A percentile compares a stretch with the other conserved stretches of the same genome.
Evolutionary conservation across 2,113 vertebrate species (phyloP).

Genomic region (Megaceryle maxima): DNA sequence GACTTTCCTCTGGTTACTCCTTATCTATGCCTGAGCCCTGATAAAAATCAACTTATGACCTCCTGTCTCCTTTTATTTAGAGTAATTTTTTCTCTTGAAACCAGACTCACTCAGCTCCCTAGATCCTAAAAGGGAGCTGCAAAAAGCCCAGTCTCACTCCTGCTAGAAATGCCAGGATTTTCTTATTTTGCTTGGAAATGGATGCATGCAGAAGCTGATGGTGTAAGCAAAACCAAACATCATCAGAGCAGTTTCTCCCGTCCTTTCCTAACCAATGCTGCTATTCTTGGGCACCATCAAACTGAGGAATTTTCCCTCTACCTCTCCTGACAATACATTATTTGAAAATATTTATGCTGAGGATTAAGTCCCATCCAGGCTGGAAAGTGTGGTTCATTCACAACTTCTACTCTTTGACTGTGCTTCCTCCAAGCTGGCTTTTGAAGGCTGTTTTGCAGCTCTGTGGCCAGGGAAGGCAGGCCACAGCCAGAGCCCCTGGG

Average conservation of each 20-base stretch:
- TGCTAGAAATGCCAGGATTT: not conserved
- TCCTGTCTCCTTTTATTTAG: not conserved
- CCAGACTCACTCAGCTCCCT: fast-evolving
- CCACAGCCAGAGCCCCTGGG: constrained; percentile 69
- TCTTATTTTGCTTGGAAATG: not conserved
- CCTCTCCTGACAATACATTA: not conserved
- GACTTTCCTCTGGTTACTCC: not conserved
- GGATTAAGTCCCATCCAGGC: constrained; percentile 42
- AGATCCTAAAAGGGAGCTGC: not conserved
- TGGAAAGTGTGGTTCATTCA: constrained; percentile 7
- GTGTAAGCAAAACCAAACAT: not conserved
- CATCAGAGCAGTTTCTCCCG: not conserved
- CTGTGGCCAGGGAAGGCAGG: constrained; percentile 13
- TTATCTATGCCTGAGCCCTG: not conserved
- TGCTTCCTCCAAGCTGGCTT: constrained; percentile 7
- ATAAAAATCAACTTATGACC: not conserved
- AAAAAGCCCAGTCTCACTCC: not conserved
- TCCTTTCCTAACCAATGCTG: not conserved
- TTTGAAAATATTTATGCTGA: constrained; percentile 31
- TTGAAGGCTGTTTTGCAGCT: not conserved
- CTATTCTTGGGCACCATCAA: not conserved
- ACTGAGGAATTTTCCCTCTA: not conserved
- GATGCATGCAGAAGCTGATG: not conserved
- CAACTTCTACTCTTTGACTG: not conserved
- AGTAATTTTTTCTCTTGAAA: not conserved